A percentile compares a stretch with the other conserved stretches of the same genome.
phyloP scores from a whole-genome alignment of 2,888 invertebrate species.

The Caradrina kadenii region DNA sequence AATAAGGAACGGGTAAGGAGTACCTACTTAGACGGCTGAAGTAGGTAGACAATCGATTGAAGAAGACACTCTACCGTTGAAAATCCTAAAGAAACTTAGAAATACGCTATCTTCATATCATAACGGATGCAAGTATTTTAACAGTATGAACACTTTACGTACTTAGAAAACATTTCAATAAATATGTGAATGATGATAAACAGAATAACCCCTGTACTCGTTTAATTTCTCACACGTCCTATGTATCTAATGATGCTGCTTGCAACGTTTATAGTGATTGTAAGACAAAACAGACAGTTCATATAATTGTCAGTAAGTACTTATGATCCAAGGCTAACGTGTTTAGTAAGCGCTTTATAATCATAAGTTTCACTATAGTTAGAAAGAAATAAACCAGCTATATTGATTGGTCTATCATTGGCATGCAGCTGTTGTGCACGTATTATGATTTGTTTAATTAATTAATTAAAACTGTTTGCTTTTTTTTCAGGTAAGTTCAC shows the following conservation, averaged over 20 bases:
- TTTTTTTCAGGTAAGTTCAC: constrained; percentile 53
- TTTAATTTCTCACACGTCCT: constrained; percentile 13
- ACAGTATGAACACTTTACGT: not conserved
- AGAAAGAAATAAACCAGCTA: not conserved
- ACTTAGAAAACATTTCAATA: not conserved
- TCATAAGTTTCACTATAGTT: constrained; percentile 6
- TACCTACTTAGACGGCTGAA: constrained; percentile 15
- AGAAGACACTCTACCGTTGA: constrained; percentile 1
- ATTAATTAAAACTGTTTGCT: not conserved
- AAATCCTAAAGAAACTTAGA: constrained; percentile 1
- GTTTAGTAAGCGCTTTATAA: constrained; percentile 36
- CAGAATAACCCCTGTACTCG: not conserved
- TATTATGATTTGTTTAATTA: not conserved
- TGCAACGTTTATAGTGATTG: constrained; percentile 11
- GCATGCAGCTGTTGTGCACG: not conserved
- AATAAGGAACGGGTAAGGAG: not conserved
- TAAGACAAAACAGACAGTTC: constrained; percentile 14
- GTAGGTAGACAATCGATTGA: constrained; percentile 27
- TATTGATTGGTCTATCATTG: not conserved
- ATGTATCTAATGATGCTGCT: not conserved
- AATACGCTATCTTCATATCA: not conserved
- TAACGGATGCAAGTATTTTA: too few relatives aligned
- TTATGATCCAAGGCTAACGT: constrained; percentile 29
- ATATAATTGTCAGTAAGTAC: constrained; percentile 23
- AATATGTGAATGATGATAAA: constrained; percentile 1